These are phyloP conservation scores for Pristionchus maxplancki DNA, from an alignment of 2,888 invertebrate genomes.

Conservation along the genomic window DNA sequence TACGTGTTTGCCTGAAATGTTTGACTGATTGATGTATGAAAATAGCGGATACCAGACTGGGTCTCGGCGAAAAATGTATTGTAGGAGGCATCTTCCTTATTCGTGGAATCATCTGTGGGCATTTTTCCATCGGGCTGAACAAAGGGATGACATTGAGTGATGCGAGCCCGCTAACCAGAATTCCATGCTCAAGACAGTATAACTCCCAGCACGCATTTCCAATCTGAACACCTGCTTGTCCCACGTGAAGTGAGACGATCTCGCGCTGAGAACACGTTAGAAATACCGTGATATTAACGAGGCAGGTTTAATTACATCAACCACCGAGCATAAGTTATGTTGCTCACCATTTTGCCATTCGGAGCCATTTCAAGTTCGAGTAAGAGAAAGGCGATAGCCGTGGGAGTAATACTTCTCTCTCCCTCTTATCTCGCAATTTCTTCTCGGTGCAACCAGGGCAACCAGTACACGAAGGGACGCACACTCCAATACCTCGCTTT, in stretches of 20 bases:
- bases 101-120: conserved; percentile 78
- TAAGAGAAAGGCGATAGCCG: neutral
- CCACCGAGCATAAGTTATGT: neutral
- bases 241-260: conserved; percentile 68
- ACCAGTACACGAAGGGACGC: conserved; percentile 11
- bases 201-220: conserved; percentile 35
- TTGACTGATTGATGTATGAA: neutral
- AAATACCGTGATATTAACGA: neutral
- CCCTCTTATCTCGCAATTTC: neutral
- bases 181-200: conserved; percentile 79
- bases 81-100: conserved; percentile 88
- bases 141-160: conserved; percentile 55
- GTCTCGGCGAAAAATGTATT: conserved; percentile 89
- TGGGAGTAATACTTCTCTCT: neutral
- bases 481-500: too few relatives aligned
- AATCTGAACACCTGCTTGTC: conserved; percentile 65
- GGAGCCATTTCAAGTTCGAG: neutral
- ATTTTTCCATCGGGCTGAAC: conserved; percentile 77
- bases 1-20: conserved; percentile 80
- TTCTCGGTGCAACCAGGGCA: neutral
- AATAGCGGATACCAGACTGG: conserved; percentile 84
- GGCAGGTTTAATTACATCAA: neutral
- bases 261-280: conserved; percentile 57
- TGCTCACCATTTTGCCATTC: neutral
- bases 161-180: conserved; percentile 77